Conservation (phyloP, 2,797 vertebrate genomes). For the Ibycter americanus region DNA sequence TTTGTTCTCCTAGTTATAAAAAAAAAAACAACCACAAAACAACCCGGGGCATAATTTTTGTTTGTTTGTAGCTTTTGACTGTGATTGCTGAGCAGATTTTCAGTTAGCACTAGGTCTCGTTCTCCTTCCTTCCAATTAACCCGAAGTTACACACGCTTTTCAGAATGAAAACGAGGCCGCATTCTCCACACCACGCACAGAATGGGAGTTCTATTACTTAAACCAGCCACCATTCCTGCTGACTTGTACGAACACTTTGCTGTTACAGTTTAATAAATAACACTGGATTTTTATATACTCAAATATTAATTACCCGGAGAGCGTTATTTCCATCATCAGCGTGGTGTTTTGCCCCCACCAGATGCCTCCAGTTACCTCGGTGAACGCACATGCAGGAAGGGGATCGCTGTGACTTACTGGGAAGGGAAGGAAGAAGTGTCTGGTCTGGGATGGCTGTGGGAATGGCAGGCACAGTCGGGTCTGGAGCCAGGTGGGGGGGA, state of each 20-base stretch:
- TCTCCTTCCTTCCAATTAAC: background rate
- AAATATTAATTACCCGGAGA: background rate
- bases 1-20: background rate
- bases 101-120: background rate
- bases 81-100: background rate
- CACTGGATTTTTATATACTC: background rate
- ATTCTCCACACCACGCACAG: background rate
- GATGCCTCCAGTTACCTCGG: background rate
- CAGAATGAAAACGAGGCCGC: background rate
- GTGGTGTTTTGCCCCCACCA: background rate
- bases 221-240: background rate
- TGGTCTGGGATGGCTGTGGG: background rate
- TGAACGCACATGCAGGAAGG: background rate
- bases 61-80: background rate
- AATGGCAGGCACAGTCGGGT: background rate
- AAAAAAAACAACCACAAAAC: background rate
- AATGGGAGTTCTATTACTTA: background rate
- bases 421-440: background rate
- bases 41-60: background rate
- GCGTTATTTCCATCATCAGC: background rate
- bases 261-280: background rate
- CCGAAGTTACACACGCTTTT: background rate
- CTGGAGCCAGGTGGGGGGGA: background rate
- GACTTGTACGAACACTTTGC: background rate
- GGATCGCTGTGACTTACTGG: background rate